These are phyloP conservation scores for Pseudococcus jackbeardsleyi DNA, from an alignment of 2,888 invertebrate species.

Conservation along the genomic window DNA sequence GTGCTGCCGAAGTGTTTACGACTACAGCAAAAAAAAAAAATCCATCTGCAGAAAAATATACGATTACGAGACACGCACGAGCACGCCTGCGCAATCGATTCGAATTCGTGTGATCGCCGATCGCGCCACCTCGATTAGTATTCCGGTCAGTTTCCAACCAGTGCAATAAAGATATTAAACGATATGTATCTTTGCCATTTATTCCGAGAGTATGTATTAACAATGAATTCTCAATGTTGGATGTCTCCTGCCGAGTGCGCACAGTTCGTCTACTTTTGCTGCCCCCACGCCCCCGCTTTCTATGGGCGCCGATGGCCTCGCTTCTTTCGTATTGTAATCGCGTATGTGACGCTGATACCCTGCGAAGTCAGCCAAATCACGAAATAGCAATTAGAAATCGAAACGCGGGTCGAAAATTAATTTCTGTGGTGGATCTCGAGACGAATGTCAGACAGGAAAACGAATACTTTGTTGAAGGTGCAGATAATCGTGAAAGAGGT, in stretches of 20 bases:
- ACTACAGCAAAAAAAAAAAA: too few species aligned
- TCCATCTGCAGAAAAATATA: too few species aligned
- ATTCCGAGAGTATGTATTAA: background rate
- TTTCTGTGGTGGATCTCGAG: background rate
- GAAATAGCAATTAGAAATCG: constrained; percentile 20
- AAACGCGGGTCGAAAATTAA: constrained; percentile 53
- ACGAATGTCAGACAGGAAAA: background rate
- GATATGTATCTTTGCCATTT: background rate
- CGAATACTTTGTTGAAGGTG: background rate
- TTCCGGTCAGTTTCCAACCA: background rate
- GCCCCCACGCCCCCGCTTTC: background rate
- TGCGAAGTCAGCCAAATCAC: background rate
- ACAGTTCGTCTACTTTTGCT: background rate
- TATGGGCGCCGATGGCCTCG: background rate
- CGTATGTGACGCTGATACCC: background rate
- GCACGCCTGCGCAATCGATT: background rate
- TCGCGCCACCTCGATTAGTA: constrained; percentile 7
- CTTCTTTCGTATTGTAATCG: background rate
- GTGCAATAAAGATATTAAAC: constrained; percentile 22
- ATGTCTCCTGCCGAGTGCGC: constrained; percentile 9
- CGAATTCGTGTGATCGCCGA: background rate
- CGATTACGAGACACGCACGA: too few species aligned
- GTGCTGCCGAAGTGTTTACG: too few species aligned
- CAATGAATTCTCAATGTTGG: constrained; percentile 28
- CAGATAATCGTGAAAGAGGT: too few species aligned